phyloP scores from a whole-genome alignment of 1,140 invertebrate genomes.

The Latrodectus geometricus region DNA sequence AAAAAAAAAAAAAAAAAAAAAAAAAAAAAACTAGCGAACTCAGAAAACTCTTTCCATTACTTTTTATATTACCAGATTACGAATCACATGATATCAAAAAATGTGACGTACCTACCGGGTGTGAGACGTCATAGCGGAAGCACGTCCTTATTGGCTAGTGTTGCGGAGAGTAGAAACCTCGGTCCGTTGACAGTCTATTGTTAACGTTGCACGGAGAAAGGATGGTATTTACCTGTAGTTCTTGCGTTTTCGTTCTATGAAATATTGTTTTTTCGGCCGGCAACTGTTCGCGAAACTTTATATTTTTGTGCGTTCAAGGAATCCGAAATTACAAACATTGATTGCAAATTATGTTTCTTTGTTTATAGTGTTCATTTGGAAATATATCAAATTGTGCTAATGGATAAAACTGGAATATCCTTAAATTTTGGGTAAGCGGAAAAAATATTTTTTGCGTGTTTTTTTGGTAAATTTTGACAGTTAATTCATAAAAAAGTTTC shows the following conservation, averaged over 20 bases:
- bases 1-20: no score
- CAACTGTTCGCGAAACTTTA: background rate
- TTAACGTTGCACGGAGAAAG: constrained; percentile 28
- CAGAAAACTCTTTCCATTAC: no score
- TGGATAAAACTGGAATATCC: constrained; percentile 55
- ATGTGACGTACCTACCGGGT: constrained; percentile 22
- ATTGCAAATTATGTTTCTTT: background rate
- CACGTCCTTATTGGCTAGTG: constrained; percentile 16
- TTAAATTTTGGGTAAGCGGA: constrained; percentile 41
- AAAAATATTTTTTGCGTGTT: no score
- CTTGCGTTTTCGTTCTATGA: background rate
- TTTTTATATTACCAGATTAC: background rate
- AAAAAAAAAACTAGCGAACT: no score
- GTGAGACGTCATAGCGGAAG: constrained; percentile 44
- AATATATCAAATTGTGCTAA: constrained; percentile 24
- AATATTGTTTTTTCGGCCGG: constrained; percentile 3
- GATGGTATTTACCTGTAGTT: constrained; percentile 5
- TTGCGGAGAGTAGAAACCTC: constrained; percentile 12
- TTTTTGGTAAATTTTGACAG: no score
- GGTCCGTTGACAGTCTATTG: constrained; percentile 49
- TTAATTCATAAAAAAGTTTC: no score
- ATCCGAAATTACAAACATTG: background rate
- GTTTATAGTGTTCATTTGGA: constrained; percentile 6
- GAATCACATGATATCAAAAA: constrained; percentile 16
- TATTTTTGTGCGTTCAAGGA: constrained; percentile 13